Conservation (phyloP, 2,113 vertebrate genomes). For the Martes martes region DNA sequence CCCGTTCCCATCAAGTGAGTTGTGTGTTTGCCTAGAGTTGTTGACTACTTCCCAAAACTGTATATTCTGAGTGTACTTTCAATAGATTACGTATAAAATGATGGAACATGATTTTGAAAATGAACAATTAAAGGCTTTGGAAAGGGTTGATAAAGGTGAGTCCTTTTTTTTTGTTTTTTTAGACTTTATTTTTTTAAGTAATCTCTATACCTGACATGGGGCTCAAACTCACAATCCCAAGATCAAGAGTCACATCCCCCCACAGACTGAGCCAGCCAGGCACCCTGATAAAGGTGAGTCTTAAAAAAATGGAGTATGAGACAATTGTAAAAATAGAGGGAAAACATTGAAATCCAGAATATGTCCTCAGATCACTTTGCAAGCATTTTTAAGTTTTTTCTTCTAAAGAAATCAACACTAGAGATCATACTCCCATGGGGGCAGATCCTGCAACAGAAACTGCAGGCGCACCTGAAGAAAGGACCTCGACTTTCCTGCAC, state of each 20-base stretch:
- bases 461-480: background rate
- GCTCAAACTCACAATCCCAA: background rate
- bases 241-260: background rate
- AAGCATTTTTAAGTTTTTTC: background rate
- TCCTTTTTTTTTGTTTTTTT: background rate
- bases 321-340: background rate
- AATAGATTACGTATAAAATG: background rate
- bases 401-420: background rate
- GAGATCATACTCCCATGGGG: background rate
- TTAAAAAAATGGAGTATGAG: background rate
- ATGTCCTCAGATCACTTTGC: background rate
- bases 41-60: background rate
- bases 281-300: background rate
- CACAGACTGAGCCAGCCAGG: background rate
- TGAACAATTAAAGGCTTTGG: background rate
- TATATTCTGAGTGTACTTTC: background rate
- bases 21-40: background rate
- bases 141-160: background rate
- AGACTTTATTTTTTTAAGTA: background rate
- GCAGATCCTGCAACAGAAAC: background rate
- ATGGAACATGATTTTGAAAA: constrained; percentile 8
- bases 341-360: background rate
- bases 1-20: background rate
- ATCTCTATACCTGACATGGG: background rate
- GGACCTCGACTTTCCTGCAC: background rate